Evolutionary conservation across 2,113 vertebrate genomes (phyloP), one percentile per base, ranked within the genome.

Genomic region (Elgaria multicarinata): DNA sequence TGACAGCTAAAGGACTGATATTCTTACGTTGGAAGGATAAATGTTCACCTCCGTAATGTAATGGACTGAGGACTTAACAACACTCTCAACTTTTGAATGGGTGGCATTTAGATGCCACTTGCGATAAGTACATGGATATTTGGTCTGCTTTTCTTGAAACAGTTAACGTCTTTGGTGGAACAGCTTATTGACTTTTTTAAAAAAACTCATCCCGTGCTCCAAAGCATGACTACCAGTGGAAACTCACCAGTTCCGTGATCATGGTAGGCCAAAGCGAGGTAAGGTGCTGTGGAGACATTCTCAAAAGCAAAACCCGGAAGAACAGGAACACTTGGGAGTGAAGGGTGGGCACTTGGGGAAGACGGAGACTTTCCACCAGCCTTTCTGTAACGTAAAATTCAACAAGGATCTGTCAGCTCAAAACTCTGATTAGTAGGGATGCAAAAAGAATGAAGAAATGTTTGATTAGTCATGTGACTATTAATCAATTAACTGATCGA

Each of bases 291-390:
- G 99, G 99, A 85, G 99, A 99, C 97, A 99, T 99, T 95, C 99
- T 98, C 94, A 99, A 97, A 93, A 99, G 98, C 94, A 99, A 96
- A 66, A 99, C 99, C 96, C 99, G 98, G 96, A 99, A 99, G 97
- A 99, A 99, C 95, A 99, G 98, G 97, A 99, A 99, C 95, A 99
- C 99, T 97, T 99, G 99, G 92, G 99, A 99, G 74, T 99, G 99
- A 92, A 99, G 98, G 86, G 99, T 99, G 93, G 99, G 99, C 95
- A 99, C 99, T 96, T 99, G 98, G 84, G 99, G 99, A 95, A 99
- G 97, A 93, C 99, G 98, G 76, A 99, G 97, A 95, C 99, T 99
- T 97, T 99, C 99, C 89, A 99, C 99, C 95, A 99, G 96, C 92
- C 99, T 98, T 97, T 99, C 99, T 99, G 97, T 93, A 97, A 97